Evolutionary conservation across 2,888 invertebrate genomes (phyloP).

Genomic region (Dastarcus helophoroides): DNA sequence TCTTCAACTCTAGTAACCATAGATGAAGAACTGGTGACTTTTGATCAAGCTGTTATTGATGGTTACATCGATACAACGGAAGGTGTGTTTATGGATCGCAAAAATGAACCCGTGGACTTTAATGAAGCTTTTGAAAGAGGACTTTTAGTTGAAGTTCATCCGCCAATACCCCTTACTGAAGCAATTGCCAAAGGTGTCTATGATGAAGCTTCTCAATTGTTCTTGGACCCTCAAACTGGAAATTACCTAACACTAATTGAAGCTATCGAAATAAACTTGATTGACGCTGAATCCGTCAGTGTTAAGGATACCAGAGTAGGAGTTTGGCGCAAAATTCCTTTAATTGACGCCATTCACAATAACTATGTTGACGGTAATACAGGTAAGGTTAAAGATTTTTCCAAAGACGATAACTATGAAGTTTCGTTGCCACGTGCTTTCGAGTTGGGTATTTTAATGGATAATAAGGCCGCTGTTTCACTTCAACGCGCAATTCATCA

Average conservation of each 20-base stretch:
- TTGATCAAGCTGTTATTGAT: slow-evolving; percentile 68
- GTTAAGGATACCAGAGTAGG: slow-evolving; percentile 68
- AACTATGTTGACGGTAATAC: slow-evolving; percentile 63
- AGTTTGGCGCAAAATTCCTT: slow-evolving; percentile 62
- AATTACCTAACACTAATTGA: slow-evolving; percentile 68
- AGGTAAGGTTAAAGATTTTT: slow-evolving; percentile 59
- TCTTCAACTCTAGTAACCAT: slow-evolving; percentile 77
- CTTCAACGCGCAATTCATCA: slow-evolving; percentile 76
- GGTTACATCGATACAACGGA: slow-evolving; percentile 65
- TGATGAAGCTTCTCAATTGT: slow-evolving; percentile 64
- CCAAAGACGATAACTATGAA: slow-evolving; percentile 49
- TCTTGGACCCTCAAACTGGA: slow-evolving; percentile 72
- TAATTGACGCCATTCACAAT: slow-evolving; percentile 66
- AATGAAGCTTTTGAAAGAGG: slow-evolving; percentile 79
- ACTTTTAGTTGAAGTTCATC: slow-evolving; percentile 66
- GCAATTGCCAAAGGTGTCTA: slow-evolving; percentile 72
- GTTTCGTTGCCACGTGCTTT: slow-evolving; percentile 67
- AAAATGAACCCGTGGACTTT: slow-evolving; percentile 53
- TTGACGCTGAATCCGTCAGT: slow-evolving; percentile 75
- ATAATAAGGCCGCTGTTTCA: slow-evolving; percentile 70
- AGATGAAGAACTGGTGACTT: slow-evolving; percentile 68
- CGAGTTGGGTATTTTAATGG: slow-evolving; percentile 66
- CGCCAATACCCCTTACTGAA: slow-evolving; percentile 71
- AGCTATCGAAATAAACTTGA: slow-evolving; percentile 67
- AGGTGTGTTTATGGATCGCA: slow-evolving; percentile 52